Base-by-base conservation (phyloP, 2,888 invertebrate species). In the Ecdyonurus torrentis region DNA sequence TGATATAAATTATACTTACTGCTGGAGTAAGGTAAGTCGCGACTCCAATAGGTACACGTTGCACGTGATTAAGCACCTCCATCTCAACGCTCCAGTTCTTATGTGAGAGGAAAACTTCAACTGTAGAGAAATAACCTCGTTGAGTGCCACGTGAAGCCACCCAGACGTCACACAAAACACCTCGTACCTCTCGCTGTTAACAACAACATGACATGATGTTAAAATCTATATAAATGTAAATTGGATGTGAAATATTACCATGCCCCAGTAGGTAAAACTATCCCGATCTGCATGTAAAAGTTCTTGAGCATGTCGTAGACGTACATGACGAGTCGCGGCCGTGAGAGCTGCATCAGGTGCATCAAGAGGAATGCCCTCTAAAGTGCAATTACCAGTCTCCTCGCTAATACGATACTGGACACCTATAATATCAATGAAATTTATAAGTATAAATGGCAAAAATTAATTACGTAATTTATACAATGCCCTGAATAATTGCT, bases 81-180 rank as follows among this genome's bases (percentile, higher is more conserved):
- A 69, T 66, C 58, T 69, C 68, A 10, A 70, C 67, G n/a, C 67
- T 68, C 70, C 70, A 70, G 62, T 68, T 68, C 50, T 67, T 65
- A 62, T 69, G 68, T 5, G 67, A 65, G 63, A 68, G 69, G 61
- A 65, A 67, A 5, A 69, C 62, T 63, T 69, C 69, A n/a, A 67
- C 67, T 10, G 69, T 69, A 18, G 66, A 65, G 55, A 68, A 67
- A 58, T 66, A 66, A 18, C 66, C 67, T 24, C 64, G 64, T 23
- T 63, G 52, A 2, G 25, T 23, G 7, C 65, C 65, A 23, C 63
- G 55, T 22, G 68, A 66, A 5, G 68, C 69, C 25, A 70, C 67
- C 70, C 70, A 70, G 24, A 70, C 70, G 58, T 70, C 70, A 59
- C 69, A 68, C 15, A 68, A 60, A 52, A 70, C 66, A 1, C 69